These are phyloP conservation scores for Mnemiopsis leidyi DNA, from an alignment of 37 sponge, comb jelly and placozoan species.

Conservation along the genomic window DNA sequence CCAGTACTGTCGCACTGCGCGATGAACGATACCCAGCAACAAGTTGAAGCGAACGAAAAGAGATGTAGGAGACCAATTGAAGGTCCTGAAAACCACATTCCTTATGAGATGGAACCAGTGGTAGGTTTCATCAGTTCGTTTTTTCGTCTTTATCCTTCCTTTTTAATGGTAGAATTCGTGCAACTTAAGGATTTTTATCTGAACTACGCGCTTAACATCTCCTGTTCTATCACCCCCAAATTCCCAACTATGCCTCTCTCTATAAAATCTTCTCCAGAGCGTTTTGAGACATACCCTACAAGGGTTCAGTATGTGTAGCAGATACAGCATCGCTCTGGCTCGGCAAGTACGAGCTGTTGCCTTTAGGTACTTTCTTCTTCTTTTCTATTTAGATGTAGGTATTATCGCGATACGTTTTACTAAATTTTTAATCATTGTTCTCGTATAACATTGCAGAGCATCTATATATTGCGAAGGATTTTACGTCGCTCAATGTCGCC, in stretches of 20 bases:
- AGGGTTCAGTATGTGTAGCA: conserved; percentile 54
- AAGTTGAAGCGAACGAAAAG: conserved; percentile 13
- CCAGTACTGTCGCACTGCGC: conserved; percentile 46
- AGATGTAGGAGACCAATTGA: not conserved
- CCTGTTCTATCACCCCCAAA: no score
- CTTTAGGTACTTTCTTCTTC: conserved; percentile 16
- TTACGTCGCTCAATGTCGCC: no score
- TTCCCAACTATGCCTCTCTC: no score
- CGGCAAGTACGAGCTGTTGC: conserved; percentile 49
- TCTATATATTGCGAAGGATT: no score
- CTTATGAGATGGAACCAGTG: conserved; percentile 14
- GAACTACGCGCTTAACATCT: no score
- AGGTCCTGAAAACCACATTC: conserved; percentile 28
- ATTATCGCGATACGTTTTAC: no score
- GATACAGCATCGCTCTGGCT: conserved; percentile 55
- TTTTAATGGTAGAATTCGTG: no score
- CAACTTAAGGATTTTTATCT: no score
- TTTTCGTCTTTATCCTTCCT: no score
- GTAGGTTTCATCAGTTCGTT: conserved; percentile 40
- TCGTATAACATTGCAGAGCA: no score
- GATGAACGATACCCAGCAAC: conserved; percentile 19
- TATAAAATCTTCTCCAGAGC: conserved; percentile 12
- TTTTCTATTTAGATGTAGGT: no score
- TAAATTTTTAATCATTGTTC: no score
- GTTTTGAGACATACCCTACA: not conserved